Percentiles rank a stretch among this genome's conserved stretches.
Conservation (phyloP, 2,888 invertebrate species). For the Scaptomyza flava region DNA sequence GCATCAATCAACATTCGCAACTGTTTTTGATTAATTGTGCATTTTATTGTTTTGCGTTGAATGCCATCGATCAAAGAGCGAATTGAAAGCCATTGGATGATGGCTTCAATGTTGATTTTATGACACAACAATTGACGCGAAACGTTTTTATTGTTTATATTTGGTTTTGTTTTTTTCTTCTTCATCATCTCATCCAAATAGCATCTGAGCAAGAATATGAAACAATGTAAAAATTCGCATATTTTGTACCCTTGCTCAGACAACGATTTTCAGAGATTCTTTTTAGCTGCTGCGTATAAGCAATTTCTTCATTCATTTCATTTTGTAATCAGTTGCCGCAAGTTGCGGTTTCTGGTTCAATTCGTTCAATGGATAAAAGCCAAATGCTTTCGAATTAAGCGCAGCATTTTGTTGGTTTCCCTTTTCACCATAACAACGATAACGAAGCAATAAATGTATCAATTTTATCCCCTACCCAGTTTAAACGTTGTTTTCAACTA, state of each 20-base stretch:
- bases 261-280: slow-evolving; percentile 40
- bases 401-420: slow-evolving; percentile 19
- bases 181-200: neutral
- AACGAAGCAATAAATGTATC: slow-evolving; percentile 23
- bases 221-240: slow-evolving; percentile 36
- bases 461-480: slow-evolving; percentile 1
- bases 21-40: slow-evolving; percentile 74
- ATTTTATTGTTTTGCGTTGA: slow-evolving; percentile 73
- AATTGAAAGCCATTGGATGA: slow-evolving; percentile 5
- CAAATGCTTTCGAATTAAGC: slow-evolving; percentile 33
- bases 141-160: slow-evolving; percentile 67
- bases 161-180: neutral
- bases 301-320: neutral
- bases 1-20: slow-evolving; percentile 72
- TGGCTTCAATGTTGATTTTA: slow-evolving; percentile 69
- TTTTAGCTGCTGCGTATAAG: slow-evolving; percentile 36
- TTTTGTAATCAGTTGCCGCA: slow-evolving; percentile 17
- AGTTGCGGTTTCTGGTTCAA: slow-evolving; percentile 2
- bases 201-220: slow-evolving; percentile 10
- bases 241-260: slow-evolving; percentile 32
- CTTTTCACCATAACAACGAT: slow-evolving; percentile 21
- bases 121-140: slow-evolving; percentile 77
- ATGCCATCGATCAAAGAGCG: slow-evolving; percentile 67
- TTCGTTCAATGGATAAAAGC: slow-evolving; percentile 18
- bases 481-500: neutral